phyloP scores from a whole-genome alignment of 2,113 vertebrate species.

The Nymphicus hollandicus region DNA sequence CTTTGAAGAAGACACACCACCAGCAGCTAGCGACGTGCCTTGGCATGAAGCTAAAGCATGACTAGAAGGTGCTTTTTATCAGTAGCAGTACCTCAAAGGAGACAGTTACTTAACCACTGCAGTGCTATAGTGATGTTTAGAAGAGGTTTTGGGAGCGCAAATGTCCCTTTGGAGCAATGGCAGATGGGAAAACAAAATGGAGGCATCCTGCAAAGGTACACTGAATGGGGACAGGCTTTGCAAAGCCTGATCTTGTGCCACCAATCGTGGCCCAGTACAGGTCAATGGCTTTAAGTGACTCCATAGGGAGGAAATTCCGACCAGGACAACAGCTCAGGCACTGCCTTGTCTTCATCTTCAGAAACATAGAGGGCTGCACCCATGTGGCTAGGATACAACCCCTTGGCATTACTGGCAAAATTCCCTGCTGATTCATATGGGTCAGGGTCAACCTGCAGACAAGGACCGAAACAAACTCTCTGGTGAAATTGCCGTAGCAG shows the following conservation, averaged over 20 bases:
- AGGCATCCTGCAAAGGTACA: not conserved
- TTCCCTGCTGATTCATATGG: not conserved
- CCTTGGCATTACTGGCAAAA: not conserved
- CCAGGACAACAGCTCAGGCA: not conserved
- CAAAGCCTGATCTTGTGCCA: not conserved
- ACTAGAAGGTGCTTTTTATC: not conserved
- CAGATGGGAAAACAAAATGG: not conserved
- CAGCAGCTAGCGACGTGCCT: not conserved
- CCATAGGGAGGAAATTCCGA: not conserved
- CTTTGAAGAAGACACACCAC: slow-evolving; percentile 22
- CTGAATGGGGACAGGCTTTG: not conserved
- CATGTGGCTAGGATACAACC: not conserved
- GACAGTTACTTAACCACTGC: not conserved
- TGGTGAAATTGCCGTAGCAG: not conserved
- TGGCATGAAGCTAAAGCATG: not conserved
- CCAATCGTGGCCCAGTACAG: too few relatives aligned
- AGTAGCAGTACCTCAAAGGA: not conserved
- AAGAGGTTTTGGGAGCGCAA: not conserved
- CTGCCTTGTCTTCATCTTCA: not conserved
- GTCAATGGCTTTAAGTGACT: not conserved
- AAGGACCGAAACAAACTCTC: not conserved
- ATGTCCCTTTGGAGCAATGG: not conserved
- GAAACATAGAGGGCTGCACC: not conserved
- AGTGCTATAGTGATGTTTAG: not conserved
- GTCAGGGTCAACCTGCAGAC: not conserved